Evolutionary conservation across 2,113 vertebrate species (phyloP), one percentile per base, ranked within the genome.

Genomic region (Lagopus leucura): DNA sequence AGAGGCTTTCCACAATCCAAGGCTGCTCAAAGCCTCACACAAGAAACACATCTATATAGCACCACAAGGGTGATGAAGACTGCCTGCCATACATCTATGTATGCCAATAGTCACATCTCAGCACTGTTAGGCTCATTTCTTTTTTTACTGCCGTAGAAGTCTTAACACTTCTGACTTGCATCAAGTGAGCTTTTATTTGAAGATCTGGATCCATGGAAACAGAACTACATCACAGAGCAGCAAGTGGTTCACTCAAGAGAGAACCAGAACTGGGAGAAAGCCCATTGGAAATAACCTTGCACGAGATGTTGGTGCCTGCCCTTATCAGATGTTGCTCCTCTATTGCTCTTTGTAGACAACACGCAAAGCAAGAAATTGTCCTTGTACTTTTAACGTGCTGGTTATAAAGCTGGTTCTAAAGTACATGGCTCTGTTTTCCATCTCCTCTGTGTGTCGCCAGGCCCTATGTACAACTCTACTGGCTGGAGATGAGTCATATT

Each of bases 121-220:
- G 58, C 74, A 67, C 17, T 52, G 22, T 71, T 50, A 55, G 55
- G 50, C 32, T 90, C 9, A 10, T 83, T 89, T n/a, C 27, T 76
- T 57, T 69, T 80, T 60, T 76, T 58, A 60, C 58, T 74, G 69
- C 38, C 30, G 10, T 45, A 67, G 67, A 80, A 93, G 47, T n/a
- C 65, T 92, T 58, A 67, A 86, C 78, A 67, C 34, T 67, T 80
- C 76, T 78, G 65, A 43, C 61, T 72, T 75, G 61, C 69, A 82
- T 48, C 86, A 75, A 57, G 78, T 19, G 36, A 96, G 52, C 43
- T 78, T 93, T 90, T 36, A 65, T 70, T 54, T 75, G 86, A 88
- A 83, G 66, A 81, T 72, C n/a, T 5, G 12, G 52, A 86, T 88
- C 80, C 47, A 28, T 40, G 43, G 80, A 74, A 90, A 86, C 50